Conservation (phyloP, 1,140 invertebrate genomes). For the Drosophila lacertosa region DNA sequence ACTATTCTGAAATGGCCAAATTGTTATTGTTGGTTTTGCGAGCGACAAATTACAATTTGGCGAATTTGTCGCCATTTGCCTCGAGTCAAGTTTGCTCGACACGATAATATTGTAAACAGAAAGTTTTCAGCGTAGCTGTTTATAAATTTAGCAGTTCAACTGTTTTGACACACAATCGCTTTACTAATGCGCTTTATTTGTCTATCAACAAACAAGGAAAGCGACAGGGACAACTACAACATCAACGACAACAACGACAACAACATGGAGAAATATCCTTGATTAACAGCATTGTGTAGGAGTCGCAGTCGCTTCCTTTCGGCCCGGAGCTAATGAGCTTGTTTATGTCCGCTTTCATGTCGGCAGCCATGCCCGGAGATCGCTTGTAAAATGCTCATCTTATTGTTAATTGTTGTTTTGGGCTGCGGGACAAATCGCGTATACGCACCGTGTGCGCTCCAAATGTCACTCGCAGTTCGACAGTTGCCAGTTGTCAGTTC, state of each 20-base stretch:
- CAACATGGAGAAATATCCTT: too few relatives aligned
- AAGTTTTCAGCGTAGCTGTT: neutral
- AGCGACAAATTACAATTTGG: too few relatives aligned
- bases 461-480: conserved; percentile 30
- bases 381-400: conserved; percentile 13
- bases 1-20: too few relatives aligned
- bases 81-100: too few relatives aligned
- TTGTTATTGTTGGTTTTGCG: too few relatives aligned
- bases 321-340: conserved; percentile 56
- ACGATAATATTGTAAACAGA: conserved; percentile 3
- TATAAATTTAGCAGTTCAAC: conserved; percentile 20
- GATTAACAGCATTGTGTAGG: conserved; percentile 33
- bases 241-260: conserved; percentile 17
- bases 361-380: conserved; percentile 9
- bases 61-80: too few relatives aligned
- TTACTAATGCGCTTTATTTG: conserved; percentile 18
- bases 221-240: neutral
- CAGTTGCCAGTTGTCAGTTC: conserved; percentile 25
- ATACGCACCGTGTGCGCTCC: conserved; percentile 37
- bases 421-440: conserved; percentile 29
- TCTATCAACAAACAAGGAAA: neutral
- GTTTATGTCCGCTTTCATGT: conserved; percentile 48
- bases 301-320: neutral
- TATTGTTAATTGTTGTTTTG: conserved; percentile 38
- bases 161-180: conserved; percentile 29